Conservation (phyloP, 2,113 vertebrate species). For the Rhombomys opimus region DNA sequence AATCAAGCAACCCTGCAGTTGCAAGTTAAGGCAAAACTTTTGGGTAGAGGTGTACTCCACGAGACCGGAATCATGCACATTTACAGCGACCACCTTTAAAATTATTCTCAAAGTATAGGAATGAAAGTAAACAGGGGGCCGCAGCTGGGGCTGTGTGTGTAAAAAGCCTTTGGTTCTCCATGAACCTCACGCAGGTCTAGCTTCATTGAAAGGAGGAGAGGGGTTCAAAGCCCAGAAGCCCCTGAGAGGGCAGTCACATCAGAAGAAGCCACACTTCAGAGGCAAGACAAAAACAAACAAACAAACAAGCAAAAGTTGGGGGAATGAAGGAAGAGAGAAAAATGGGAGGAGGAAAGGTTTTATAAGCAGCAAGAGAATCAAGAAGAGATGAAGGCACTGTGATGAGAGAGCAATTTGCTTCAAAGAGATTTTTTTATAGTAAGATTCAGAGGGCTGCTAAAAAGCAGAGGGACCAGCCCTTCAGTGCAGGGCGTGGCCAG, state of each 20-base stretch:
- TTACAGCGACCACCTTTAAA: not conserved
- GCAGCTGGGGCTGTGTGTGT: not conserved
- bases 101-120: not conserved
- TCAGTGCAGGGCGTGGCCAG: not conserved
- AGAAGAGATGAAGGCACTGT: not conserved
- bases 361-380: not conserved
- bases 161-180: not conserved
- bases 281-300: not conserved
- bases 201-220: not conserved
- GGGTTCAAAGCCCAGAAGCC: not conserved
- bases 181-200: not conserved
- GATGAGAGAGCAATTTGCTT: rapidly evolving
- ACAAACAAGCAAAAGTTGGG: too few relatives aligned
- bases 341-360: not conserved
- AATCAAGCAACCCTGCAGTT: not conserved
- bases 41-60: not conserved
- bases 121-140: not conserved
- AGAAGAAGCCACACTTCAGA: not conserved
- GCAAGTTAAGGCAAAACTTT: not conserved
- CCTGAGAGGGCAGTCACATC: not conserved
- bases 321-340: not conserved
- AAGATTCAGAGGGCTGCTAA: not conserved
- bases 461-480: not conserved
- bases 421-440: not conserved
- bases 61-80: not conserved